A percentile compares a stretch with the other conserved stretches of the same genome.
These are phyloP conservation scores for Podarcis lilfordi DNA, from an alignment of 2,797 vertebrate genomes.

Conservation along the genomic window DNA sequence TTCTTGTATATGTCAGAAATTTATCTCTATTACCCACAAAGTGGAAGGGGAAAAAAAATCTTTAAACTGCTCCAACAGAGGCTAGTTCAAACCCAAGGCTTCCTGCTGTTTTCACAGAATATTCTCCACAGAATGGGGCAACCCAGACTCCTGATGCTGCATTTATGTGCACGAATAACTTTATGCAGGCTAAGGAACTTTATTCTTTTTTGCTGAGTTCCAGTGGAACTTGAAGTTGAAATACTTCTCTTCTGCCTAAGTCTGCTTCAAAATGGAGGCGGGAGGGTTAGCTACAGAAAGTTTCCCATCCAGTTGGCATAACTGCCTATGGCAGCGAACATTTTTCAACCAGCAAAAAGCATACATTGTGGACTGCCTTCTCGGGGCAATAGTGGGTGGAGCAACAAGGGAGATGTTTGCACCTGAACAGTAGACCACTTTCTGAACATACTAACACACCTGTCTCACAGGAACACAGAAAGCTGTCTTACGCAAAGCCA, in stretches of 20 bases:
- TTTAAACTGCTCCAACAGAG: conserved; percentile 22
- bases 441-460: no score
- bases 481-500: no score
- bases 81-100: conserved; percentile 22
- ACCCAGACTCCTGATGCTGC: conserved; percentile 12
- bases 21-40: conserved; percentile 46
- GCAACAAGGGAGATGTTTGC: no score
- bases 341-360: no score
- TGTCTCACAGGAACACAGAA: no score
- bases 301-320: background rate
- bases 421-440: no score
- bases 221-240: conserved; percentile 16
- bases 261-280: background rate
- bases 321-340: background rate
- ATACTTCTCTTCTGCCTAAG: background rate
- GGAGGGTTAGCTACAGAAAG: no score
- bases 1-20: conserved; percentile 35
- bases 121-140: conserved; percentile 16
- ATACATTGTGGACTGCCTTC: no score
- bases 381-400: no score
- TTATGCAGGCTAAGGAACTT: conserved; percentile 12
- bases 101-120: conserved; percentile 28
- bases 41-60: background rate
- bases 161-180: conserved; percentile 13
- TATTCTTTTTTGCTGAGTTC: conserved; percentile 4